Evolutionary conservation across 2,888 invertebrate genomes (phyloP).

Genomic region (Pandemis cinnamomeana): DNA sequence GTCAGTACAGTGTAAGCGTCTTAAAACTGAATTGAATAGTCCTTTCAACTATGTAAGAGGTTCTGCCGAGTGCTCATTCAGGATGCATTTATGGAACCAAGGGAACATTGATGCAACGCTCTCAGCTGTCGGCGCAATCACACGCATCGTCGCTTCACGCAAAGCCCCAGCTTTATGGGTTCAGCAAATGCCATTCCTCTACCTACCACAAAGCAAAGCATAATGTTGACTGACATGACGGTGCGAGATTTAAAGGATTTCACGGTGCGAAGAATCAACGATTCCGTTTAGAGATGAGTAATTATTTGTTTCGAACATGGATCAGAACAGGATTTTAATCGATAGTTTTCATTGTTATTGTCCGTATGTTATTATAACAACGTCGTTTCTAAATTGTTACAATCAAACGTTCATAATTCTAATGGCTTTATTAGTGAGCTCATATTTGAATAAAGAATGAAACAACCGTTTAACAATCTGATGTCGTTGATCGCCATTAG

Average conservation of each 20-base stretch:
- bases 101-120: conserved; percentile 17
- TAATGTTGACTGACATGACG: conserved; percentile 44
- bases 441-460: background rate
- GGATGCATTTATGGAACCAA: background rate
- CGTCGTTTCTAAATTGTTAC: background rate
- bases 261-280: conserved; percentile 37
- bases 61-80: background rate
- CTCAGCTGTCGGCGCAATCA: conserved; percentile 23
- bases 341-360: background rate
- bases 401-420: background rate
- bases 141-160: conserved; percentile 32
- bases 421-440: background rate
- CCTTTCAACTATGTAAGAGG: background rate
- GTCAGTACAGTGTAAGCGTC: background rate
- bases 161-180: conserved; percentile 5
- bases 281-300: conserved; percentile 8
- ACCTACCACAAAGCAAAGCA: background rate
- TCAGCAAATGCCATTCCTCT: background rate
- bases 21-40: background rate
- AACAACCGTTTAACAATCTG: conserved; percentile 18
- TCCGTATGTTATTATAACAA: background rate
- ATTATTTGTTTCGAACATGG: background rate
- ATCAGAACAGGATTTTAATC: background rate
- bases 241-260: conserved; percentile 53
- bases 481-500: conserved; percentile 41